phyloP scores from a whole-genome alignment of 2,113 vertebrate species.

The Lichenostomus cassidix region DNA sequence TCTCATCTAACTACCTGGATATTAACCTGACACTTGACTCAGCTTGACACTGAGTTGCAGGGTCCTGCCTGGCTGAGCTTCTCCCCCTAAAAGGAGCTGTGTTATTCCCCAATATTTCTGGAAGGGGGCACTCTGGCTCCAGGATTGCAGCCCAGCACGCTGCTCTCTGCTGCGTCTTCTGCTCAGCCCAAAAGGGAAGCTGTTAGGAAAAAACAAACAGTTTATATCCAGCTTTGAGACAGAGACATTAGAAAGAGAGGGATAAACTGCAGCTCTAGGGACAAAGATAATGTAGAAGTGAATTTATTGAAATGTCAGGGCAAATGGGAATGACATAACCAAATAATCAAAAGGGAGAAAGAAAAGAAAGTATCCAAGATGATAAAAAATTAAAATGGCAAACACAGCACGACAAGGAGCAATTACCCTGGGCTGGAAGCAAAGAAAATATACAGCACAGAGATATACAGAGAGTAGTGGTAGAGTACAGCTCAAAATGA shows the following conservation, averaged over 20 bases:
- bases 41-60: too few species aligned
- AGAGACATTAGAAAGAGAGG: background rate
- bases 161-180: background rate
- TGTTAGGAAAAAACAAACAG: constrained; percentile 42
- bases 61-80: background rate
- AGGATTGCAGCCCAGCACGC: background rate
- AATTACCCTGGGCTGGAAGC: constrained; percentile 9
- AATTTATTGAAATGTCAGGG: constrained; percentile 54
- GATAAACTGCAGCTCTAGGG: constrained; percentile 40
- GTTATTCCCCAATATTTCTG: background rate
- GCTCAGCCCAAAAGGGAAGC: background rate
- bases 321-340: constrained; percentile 38
- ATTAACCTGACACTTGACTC: too few species aligned
- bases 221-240: constrained; percentile 8
- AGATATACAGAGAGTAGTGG: background rate
- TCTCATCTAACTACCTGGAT: background rate
- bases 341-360: constrained; percentile 18
- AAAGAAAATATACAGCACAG: background rate
- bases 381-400: constrained; percentile 61
- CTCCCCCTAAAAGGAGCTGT: background rate
- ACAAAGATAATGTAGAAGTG: constrained; percentile 14
- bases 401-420: constrained; percentile 25
- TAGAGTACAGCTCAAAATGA: background rate
- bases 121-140: constrained; percentile 49
- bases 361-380: background rate